Evolutionary conservation across 2,797 vertebrate genomes (phyloP), one percentile per base, ranked within the genome.

Genomic region (Coregonus sp.): DNA sequence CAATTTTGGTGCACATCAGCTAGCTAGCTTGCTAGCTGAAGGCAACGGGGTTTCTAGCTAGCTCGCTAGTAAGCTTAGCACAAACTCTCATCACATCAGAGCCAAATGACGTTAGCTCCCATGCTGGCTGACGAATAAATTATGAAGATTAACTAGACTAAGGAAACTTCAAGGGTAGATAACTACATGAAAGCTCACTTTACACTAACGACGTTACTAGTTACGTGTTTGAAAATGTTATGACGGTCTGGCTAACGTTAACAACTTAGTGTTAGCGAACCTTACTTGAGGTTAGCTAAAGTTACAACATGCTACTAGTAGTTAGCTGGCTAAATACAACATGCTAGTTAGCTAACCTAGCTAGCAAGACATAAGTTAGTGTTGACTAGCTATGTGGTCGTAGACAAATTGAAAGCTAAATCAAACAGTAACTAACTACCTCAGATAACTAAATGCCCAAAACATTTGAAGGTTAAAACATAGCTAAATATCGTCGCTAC

Each of bases 401-500:
- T 47, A 66, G 1, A 29, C 31, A 33, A 2, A 33, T 33, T 33
- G 12, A 66, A 15, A 16, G 5, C 15, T 33, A 14, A 37, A 7
- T 18, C 31, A 68, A 15, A 68, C 35, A 68, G 40, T 47, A 11
- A 0, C 2, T 12, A 47, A 2, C 9, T 47, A 47, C 40, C 40
- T 12, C 9, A 47, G 40, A 47, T 7, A 20, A 59, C 5, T 59
- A 59, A 59, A 18, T 59, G n/a, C 7, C 16, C n/a, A 18, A 3
- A n/a, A 69, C 67, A 69, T 69, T 69, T 69, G 4, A 69, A 5
- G 51, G 20, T 11, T 14, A n/a, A 54, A n/a, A 33, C 59, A 33
- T 29, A 63, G 35, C 54, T 35, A 25, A 5, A 3, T 71, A 25
- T 3, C 2, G 70, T 72, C 31, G 70, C 87, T 91, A 92, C 93